A percentile compares a stretch with the other conserved stretches of the same genome.
Conservation (phyloP, 2,888 invertebrate species). For the Cybosia mesomella region DNA sequence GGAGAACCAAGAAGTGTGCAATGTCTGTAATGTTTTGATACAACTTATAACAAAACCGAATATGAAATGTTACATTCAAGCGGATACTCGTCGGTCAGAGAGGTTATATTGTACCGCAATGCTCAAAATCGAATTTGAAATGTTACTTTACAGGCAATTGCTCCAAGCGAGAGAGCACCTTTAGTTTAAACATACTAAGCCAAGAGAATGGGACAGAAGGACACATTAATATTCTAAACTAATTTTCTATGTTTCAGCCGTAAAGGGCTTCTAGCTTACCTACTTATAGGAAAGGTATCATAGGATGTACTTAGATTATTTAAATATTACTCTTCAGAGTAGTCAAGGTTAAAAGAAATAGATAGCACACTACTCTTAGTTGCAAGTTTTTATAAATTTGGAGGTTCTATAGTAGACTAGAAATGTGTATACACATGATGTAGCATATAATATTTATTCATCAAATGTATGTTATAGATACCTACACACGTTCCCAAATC, state of each 20-base stretch:
- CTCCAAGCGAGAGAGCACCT: background rate
- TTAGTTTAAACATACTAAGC: background rate
- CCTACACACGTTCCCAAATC: conserved; percentile 17
- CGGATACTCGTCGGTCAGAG: too few relatives aligned
- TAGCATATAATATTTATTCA: background rate
- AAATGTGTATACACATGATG: conserved; percentile 19
- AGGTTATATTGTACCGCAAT: too few relatives aligned
- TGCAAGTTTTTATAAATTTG: conserved; percentile 38
- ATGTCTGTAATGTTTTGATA: too few relatives aligned
- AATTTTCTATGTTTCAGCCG: conserved; percentile 27
- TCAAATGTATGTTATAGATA: conserved; percentile 14
- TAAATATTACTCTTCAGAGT: conserved; percentile 16
- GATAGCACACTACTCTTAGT: conserved; percentile 27
- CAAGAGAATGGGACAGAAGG: background rate
- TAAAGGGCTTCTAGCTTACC: conserved; percentile 51
- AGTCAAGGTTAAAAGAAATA: conserved; percentile 25
- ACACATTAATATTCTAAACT: conserved; percentile 5
- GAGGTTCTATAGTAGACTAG: conserved; percentile 34
- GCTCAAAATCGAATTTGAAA: too few relatives aligned
- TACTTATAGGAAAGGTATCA: conserved; percentile 36
- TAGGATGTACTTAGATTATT: conserved; percentile 21
- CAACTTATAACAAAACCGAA: too few relatives aligned
- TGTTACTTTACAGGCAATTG: too few relatives aligned
- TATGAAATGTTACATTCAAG: too few relatives aligned
- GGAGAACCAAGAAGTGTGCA: too few relatives aligned